Conservation (phyloP, 2,113 vertebrate genomes). For the Echinops telfairi region DNA sequence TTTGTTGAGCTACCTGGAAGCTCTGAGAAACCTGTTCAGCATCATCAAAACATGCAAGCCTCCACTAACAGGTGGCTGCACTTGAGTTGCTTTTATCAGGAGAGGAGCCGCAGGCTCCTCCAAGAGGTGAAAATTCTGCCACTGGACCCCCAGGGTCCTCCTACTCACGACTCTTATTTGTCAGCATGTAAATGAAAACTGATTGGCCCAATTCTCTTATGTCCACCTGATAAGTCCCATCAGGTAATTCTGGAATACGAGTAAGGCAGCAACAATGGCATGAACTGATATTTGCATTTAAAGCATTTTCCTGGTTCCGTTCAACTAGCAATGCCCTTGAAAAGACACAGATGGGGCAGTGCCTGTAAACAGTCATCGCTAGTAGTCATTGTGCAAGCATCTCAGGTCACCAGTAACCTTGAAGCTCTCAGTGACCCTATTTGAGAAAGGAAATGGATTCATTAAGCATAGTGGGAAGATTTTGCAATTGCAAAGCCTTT, state of each 20-base stretch:
- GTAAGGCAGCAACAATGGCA: not conserved
- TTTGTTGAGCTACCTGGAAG: no score
- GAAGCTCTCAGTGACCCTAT: not conserved
- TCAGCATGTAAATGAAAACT: not conserved
- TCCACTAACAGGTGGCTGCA: not conserved
- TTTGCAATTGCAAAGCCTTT: not conserved
- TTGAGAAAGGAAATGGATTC: constrained; percentile 2
- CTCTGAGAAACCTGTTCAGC: no score
- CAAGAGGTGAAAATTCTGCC: not conserved
- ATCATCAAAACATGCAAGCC: not conserved
- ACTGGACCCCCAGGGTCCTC: not conserved
- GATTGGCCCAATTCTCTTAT: not conserved
- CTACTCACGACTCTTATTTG: not conserved
- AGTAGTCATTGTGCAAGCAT: not conserved
- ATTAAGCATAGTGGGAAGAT: not conserved
- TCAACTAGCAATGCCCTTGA: not conserved
- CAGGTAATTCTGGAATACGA: not conserved
- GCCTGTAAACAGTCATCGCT: not conserved
- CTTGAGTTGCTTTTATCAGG: no score
- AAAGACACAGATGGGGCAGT: rapidly evolving
- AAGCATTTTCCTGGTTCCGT: not conserved
- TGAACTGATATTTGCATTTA: not conserved
- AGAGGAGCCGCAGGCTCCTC: no score
- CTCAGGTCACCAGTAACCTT: not conserved
- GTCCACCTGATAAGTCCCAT: not conserved